phyloP scores from a whole-genome alignment of 53 echinoderm and acorn worm species.

The Stichopus horrens region DNA sequence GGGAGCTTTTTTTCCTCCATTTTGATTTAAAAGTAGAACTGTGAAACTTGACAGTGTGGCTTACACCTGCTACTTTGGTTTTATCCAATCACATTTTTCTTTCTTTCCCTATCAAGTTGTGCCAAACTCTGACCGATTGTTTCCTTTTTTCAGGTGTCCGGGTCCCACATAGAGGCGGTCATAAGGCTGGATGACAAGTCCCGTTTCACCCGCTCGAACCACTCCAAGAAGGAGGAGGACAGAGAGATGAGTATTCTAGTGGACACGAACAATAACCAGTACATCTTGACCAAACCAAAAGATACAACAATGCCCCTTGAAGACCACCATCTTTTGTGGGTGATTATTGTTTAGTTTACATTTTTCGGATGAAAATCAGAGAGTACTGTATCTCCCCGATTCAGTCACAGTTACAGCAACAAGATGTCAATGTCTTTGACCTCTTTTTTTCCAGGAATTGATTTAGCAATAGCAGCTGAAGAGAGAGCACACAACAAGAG shows the following conservation, averaged over 20 bases:
- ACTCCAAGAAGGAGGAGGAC: conserved; percentile 37
- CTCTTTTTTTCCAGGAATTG: no score
- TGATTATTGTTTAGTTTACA: conserved; percentile 1
- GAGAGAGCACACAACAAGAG: no score
- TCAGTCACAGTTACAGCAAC: no score
- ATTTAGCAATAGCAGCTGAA: no score
- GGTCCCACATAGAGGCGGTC: conserved; percentile 87
- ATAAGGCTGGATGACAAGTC: conserved; percentile 71
- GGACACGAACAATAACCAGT: conserved; percentile 93
- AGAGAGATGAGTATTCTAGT: conserved; percentile 83
- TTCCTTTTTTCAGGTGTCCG: conserved; percentile 62
- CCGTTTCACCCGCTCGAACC: conserved; percentile 29
- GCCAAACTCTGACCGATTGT: not conserved
- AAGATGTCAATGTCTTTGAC: no score
- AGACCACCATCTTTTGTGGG: conserved; percentile 86
- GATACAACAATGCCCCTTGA: conserved; percentile 92
- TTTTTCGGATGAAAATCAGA: no score
- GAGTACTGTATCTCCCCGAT: no score
- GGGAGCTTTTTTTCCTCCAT: not conserved
- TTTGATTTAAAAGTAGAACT: not conserved
- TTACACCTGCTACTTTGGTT: no score
- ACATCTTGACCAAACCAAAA: conserved; percentile 88
- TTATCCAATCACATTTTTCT: not conserved
- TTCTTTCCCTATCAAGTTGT: not conserved
- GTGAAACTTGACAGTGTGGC: no score